These are phyloP conservation scores for Platysternon megacephalum DNA, from an alignment of 2,113 vertebrate species.

Conservation along the genomic window DNA sequence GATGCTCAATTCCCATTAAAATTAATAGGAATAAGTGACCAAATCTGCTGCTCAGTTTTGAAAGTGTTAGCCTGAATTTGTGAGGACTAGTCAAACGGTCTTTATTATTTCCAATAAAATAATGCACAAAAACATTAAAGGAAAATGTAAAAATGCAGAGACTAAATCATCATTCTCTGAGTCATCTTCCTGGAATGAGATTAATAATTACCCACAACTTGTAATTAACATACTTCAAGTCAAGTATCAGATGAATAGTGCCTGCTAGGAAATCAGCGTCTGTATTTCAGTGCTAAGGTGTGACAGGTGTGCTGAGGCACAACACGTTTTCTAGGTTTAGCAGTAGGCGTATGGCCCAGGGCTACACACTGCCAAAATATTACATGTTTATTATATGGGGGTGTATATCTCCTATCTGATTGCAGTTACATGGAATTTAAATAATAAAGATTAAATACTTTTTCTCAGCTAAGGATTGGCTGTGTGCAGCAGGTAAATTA, in stretches of 20 bases:
- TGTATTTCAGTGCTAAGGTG: not conserved
- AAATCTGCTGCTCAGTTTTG: not conserved
- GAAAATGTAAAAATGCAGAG: not conserved
- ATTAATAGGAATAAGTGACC: not conserved
- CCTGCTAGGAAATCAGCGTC: not conserved
- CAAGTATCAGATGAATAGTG: not conserved
- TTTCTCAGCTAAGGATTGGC: not conserved
- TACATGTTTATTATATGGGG: accelerated
- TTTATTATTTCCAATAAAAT: not conserved
- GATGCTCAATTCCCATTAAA: not conserved
- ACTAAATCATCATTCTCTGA: accelerated
- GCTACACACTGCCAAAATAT: accelerated
- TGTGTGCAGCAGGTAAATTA: not conserved
- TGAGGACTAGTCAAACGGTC: not conserved
- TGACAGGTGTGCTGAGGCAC: not conserved
- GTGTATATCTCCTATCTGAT: not conserved
- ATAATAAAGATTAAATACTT: not conserved
- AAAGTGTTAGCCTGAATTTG: accelerated
- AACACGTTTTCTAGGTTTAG: accelerated
- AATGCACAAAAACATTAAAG: not conserved
- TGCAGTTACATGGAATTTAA: not conserved
- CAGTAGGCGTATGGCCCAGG: accelerated
- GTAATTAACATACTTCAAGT: not conserved
- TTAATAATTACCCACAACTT: not conserved
- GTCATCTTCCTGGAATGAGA: not conserved